Evolutionary conservation across 2,797 vertebrate species (phyloP).

Genomic region (Cuculus canorus): DNA sequence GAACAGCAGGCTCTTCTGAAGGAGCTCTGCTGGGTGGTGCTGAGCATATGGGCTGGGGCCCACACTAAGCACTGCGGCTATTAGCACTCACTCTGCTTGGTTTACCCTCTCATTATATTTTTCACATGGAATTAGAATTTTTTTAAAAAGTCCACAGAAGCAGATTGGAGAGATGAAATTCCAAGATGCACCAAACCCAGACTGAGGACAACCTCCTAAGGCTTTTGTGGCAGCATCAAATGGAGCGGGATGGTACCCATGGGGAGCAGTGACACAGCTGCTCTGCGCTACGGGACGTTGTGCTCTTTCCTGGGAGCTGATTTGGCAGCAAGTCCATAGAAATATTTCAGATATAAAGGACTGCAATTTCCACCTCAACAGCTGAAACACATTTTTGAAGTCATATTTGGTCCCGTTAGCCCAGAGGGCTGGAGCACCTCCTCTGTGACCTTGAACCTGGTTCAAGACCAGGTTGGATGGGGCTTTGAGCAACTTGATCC

Average conservation of each 20-base stretch:
- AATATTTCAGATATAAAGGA: background rate
- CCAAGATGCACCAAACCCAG: background rate
- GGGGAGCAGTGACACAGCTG: background rate
- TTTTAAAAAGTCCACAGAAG: background rate
- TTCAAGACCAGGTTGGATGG: no score
- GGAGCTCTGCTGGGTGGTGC: background rate
- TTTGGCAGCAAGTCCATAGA: background rate
- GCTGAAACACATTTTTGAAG: background rate
- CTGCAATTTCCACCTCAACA: background rate
- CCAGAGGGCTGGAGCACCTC: no score
- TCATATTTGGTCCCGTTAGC: background rate
- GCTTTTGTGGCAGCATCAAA: background rate
- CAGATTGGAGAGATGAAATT: background rate
- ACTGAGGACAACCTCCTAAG: background rate
- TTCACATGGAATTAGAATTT: background rate
- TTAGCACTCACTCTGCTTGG: background rate
- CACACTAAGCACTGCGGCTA: background rate
- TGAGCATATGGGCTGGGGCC: background rate
- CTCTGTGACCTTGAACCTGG: no score
- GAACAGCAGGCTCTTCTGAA: background rate
- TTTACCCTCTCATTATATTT: background rate
- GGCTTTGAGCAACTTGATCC: no score
- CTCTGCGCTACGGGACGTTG: background rate
- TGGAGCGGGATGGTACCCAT: rapidly evolving
- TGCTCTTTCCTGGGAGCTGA: background rate